These are phyloP conservation scores for Saguinus midas DNA, from an alignment of 2,113 vertebrate genomes.

Conservation along the genomic window DNA sequence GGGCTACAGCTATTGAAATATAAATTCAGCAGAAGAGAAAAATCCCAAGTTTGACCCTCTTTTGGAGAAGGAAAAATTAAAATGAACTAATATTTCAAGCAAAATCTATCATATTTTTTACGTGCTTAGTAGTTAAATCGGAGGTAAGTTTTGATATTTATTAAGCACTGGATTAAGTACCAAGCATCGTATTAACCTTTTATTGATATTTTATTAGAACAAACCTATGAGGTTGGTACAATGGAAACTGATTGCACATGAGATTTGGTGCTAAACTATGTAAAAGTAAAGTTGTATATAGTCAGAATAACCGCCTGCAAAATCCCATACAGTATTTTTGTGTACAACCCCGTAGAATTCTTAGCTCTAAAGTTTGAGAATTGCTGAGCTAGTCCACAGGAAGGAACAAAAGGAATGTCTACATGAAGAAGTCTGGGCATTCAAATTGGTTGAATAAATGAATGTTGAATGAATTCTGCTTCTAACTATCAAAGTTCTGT, in stretches of 20 bases:
- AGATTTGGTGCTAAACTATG: not conserved
- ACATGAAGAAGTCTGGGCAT: not conserved
- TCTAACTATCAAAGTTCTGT: not conserved
- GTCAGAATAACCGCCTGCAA: not conserved
- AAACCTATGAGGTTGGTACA: not conserved
- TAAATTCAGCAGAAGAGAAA: constrained; percentile 40
- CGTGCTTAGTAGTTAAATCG: not conserved
- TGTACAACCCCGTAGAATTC: not conserved
- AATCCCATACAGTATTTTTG: not conserved
- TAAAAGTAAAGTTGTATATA: not conserved
- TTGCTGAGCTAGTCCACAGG: not conserved
- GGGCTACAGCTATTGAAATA: constrained; percentile 47
- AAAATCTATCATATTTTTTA: not conserved
- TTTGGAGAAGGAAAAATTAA: not conserved
- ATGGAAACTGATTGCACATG: not conserved
- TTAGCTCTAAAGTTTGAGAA: not conserved
- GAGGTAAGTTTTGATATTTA: constrained; percentile 8
- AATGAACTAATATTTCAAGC: not conserved
- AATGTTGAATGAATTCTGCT: constrained; percentile 19
- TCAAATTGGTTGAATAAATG: constrained; percentile 31
- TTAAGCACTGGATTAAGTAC: not conserved
- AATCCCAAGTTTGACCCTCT: not conserved
- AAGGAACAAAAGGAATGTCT: not conserved
- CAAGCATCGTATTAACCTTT: not conserved
- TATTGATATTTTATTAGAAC: not conserved